Percentiles rank a stretch among this genome's conserved stretches.
Evolutionary conservation across 23 tunicate genomes (phyloP).

Genomic region (Trididemnum miniatum): DNA sequence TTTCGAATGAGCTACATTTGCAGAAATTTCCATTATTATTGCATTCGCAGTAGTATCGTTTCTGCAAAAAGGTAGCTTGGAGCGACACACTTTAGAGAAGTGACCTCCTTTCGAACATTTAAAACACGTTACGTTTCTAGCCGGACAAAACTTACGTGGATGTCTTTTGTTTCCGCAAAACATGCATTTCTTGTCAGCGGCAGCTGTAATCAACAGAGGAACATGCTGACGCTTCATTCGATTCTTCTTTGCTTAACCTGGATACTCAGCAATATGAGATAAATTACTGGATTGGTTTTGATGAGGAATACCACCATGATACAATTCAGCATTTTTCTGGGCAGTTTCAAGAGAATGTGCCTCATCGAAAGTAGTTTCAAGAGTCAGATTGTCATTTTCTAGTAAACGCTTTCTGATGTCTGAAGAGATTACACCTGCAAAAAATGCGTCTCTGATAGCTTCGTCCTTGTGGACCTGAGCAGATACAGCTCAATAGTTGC

Average conservation of each 20-base stretch:
- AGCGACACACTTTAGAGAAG: background rate
- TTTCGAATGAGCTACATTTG: background rate
- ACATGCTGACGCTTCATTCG: background rate
- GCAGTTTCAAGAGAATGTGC: background rate
- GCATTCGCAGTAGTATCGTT: background rate
- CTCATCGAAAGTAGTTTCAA: background rate
- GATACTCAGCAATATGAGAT: too few relatives aligned
- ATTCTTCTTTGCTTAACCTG: too few relatives aligned
- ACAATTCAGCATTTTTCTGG: background rate
- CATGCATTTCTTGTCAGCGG: background rate
- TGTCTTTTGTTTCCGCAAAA: background rate
- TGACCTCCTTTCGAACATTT: background rate
- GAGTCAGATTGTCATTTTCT: background rate
- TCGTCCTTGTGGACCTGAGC: background rate
- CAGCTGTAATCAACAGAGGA: background rate
- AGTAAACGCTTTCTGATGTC: conserved; percentile 17
- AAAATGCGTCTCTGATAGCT: conserved; percentile 26
- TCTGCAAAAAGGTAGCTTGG: background rate
- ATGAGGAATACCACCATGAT: background rate
- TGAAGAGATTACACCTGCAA: background rate
- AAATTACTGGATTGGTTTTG: background rate
- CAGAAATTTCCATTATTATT: background rate
- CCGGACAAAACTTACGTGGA: background rate
- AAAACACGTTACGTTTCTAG: background rate
- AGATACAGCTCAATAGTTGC: conserved; percentile 13